Base-by-base conservation (phyloP, 1,140 invertebrate species). In the Chymomyza costata region DNA sequence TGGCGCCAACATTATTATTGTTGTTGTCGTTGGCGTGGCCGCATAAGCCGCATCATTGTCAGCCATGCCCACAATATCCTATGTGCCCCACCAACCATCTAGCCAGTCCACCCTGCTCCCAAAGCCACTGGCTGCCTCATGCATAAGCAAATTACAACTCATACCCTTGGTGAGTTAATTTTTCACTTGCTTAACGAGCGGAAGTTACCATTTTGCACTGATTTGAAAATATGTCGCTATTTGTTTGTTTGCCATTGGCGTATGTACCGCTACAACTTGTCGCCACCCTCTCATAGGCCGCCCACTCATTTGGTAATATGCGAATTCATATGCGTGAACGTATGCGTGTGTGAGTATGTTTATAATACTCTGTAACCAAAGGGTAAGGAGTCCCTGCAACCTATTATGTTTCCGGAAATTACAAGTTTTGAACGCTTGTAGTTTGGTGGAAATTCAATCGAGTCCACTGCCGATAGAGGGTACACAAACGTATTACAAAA, bases 101-200 rank as follows among this genome's bases (percentile, higher is more conserved):
- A 14, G 1, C 0, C 32, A 18, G 19, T 15, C 28, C 10, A 2
- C 11, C 41, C 13, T 11, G n/a, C n/a, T n/a, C n/a, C 19, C 49
- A 34, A 28, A 40, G 40, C 25, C 43, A 17, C 25, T 18, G 19
- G 53, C 51, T 70, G 67, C 51, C 62, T 38, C 46, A 44, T 62
- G 57, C 73, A 71, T 78, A 76, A 71, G 71, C 71, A 76, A 76
- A 76, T 76, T 76, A 76, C 71, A 65, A 66, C 56, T n/a, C 73
- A 25, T 8, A 25, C 21, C 8, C 21, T 25, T 34, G n/a, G 74
- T 66, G 64, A 82, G 78, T 82, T 82, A 82, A 82, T 82, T 82
- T 82, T 82, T 82, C 78, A 82, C 70, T 76, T 82, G 78, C 67
- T 82, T 82, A 82, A 82, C 78, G 78, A 71, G 73, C 78, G 78